phyloP scores from a whole-genome alignment of 2,797 vertebrate genomes.

The Basileuterus tristriatus region DNA sequence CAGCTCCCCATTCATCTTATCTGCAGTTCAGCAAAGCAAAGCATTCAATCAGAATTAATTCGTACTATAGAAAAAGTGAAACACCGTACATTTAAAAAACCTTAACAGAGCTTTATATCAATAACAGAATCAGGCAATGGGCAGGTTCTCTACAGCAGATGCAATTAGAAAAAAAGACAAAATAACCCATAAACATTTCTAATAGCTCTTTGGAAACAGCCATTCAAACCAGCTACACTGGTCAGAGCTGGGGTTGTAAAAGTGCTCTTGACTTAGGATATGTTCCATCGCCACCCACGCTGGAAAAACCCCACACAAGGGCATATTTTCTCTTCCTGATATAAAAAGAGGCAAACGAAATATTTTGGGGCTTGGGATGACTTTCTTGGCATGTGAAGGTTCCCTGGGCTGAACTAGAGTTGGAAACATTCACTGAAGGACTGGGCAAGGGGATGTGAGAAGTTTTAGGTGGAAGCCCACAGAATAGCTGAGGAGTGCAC shows the following conservation, averaged over 20 bases:
- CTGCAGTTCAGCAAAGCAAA: conserved; percentile 8
- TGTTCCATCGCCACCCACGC: rapidly evolving
- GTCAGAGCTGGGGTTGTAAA: not conserved
- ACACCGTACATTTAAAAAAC: not conserved
- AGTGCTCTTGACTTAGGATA: not conserved
- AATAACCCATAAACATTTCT: not conserved
- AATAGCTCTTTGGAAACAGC: not conserved
- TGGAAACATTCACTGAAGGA: not conserved
- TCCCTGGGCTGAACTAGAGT: not conserved
- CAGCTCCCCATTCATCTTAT: conserved; percentile 49
- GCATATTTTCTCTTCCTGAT: not conserved
- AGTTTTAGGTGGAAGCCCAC: no score
- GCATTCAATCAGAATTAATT: conserved; percentile 11
- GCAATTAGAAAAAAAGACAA: not conserved
- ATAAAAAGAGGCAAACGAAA: not conserved
- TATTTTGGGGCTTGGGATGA: not conserved
- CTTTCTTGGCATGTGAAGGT: not conserved
- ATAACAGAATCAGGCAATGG: not conserved
- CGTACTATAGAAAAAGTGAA: not conserved
- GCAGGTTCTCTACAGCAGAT: not conserved
- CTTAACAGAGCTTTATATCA: not conserved
- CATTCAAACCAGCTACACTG: not conserved
- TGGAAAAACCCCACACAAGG: not conserved
- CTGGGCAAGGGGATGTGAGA: not conserved
- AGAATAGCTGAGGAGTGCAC: not conserved